These are phyloP conservation scores for Dromas ardeola DNA, from an alignment of 2,113 vertebrate species.

Conservation along the genomic window DNA sequence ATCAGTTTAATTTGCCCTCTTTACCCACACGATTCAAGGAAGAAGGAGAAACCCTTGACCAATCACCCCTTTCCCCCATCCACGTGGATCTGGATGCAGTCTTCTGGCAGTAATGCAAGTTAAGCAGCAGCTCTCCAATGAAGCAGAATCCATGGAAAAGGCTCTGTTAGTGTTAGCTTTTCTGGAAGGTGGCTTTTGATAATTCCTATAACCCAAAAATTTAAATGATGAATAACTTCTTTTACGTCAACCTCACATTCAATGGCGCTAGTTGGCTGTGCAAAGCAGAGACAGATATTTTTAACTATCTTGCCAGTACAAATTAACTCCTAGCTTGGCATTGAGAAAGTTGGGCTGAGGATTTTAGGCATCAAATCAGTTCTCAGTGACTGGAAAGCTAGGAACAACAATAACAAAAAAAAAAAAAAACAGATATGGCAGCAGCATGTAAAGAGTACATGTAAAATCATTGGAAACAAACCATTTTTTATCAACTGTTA, in stretches of 20 bases:
- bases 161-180: not conserved
- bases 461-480: not conserved
- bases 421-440: not conserved
- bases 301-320: not conserved
- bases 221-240: not conserved
- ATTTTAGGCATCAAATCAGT: not conserved
- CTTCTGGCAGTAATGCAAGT: not conserved
- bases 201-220: not conserved
- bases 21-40: not conserved
- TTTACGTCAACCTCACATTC: not conserved
- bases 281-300: not conserved
- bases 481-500: not conserved
- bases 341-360: not conserved
- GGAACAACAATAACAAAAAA: not conserved
- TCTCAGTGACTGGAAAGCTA: not conserved
- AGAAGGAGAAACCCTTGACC: not conserved
- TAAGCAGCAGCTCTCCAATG: not conserved
- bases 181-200: not conserved
- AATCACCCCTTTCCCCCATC: not conserved
- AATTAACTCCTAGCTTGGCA: not conserved
- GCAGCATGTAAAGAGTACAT: not conserved
- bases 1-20: not conserved
- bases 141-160: constrained; percentile 9
- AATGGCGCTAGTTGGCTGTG: not conserved
- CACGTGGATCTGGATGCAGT: not conserved